phyloP scores from a whole-genome alignment of 1,140 invertebrate genomes.

The Brachionus sp. region DNA sequence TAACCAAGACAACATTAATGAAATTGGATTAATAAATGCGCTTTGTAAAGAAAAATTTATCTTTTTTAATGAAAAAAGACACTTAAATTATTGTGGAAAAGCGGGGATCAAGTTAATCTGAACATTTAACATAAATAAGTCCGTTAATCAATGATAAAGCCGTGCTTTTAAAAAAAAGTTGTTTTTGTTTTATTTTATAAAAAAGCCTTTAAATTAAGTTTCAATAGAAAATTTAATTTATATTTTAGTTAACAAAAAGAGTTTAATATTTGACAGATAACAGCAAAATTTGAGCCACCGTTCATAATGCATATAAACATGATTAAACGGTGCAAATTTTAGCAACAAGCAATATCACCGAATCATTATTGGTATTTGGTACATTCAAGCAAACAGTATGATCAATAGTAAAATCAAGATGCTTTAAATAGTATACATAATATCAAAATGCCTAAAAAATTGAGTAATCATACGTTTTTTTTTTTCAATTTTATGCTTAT shows the following conservation, averaged over 20 bases:
- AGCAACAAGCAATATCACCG: neutral
- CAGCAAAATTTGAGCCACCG: slow-evolving; percentile 3
- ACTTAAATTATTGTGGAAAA: neutral
- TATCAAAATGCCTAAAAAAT: slow-evolving; percentile 30
- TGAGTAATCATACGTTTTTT: slow-evolving; percentile 12
- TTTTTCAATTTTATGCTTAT: neutral
- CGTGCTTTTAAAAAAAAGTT: neutral
- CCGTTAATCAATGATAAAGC: neutral
- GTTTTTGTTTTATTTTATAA: no score
- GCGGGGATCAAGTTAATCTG: neutral
- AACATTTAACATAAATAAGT: neutral
- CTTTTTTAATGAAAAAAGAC: no score
- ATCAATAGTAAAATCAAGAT: slow-evolving; percentile 21
- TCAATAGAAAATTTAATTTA: neutral
- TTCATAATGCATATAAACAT: neutral
- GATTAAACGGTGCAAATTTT: slow-evolving; percentile 22
- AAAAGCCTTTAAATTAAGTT: neutral
- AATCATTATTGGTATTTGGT: neutral
- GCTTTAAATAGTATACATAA: slow-evolving; percentile 15
- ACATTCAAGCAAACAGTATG: slow-evolving; percentile 13
- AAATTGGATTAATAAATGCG: neutral
- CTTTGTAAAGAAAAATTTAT: no score
- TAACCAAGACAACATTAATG: neutral
- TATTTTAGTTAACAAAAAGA: neutral
- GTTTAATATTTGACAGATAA: neutral